Evolutionary conservation across 2,797 vertebrate genomes (phyloP).

Genomic region (Channa striata): DNA sequence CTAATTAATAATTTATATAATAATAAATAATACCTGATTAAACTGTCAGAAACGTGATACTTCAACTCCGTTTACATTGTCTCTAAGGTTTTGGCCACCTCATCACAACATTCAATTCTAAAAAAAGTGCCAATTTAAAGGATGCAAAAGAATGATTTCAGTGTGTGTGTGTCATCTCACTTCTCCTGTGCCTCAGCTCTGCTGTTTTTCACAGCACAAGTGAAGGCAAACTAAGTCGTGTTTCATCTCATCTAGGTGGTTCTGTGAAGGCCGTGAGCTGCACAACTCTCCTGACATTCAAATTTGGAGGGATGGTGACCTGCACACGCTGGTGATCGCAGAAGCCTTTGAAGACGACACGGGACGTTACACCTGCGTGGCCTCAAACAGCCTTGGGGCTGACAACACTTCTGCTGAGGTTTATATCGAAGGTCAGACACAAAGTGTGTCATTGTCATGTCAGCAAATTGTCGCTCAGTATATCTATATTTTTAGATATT

Average conservation of each 20-base stretch:
- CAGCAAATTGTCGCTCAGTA: neutral
- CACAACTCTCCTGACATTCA: constrained; percentile 93
- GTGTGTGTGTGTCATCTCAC: too few relatives aligned
- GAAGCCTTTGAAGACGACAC: constrained; percentile 99
- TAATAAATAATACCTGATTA: too few relatives aligned
- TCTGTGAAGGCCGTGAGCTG: constrained; percentile 96
- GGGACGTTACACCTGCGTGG: constrained; percentile 95
- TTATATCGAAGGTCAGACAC: constrained; percentile 93
- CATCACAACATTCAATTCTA: too few relatives aligned
- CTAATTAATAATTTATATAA: too few relatives aligned
- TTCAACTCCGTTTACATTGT: too few relatives aligned
- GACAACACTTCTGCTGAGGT: constrained; percentile 97
- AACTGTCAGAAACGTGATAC: too few relatives aligned
- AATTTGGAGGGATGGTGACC: constrained; percentile 89
- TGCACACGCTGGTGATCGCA: constrained; percentile 91
- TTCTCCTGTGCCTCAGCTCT: too few relatives aligned
- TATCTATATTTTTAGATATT: too few relatives aligned
- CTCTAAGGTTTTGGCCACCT: too few relatives aligned
- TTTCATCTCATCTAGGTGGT: constrained; percentile 88
- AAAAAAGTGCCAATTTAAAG: too few relatives aligned
- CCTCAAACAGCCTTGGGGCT: constrained; percentile 92
- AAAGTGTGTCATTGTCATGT: neutral
- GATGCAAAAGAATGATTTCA: neutral
- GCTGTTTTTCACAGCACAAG: too few relatives aligned
- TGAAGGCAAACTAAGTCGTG: constrained; percentile 3